These are phyloP conservation scores for Otolemur garnettii DNA, from an alignment of 2,113 vertebrate genomes.

Conservation along the genomic window DNA sequence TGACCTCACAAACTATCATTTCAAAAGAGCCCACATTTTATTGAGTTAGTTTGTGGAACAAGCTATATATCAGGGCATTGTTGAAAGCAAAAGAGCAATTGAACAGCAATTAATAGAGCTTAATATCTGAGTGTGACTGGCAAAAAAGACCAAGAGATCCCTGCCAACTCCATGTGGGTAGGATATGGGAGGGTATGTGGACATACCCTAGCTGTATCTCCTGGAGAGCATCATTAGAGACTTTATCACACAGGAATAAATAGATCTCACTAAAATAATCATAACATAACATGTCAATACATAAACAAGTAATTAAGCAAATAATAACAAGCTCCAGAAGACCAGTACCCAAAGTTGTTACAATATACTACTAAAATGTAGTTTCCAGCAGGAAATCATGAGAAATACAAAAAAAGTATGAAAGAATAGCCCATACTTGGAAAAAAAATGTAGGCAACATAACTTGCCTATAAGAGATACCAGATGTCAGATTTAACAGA, in stretches of 20 bases:
- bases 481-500: neutral
- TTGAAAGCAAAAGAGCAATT: neutral
- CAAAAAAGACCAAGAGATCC: neutral
- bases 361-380: neutral
- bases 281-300: neutral
- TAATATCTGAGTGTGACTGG: neutral
- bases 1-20: neutral
- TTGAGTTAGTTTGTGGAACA: neutral
- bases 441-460: neutral
- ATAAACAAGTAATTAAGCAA: neutral
- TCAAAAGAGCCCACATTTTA: neutral
- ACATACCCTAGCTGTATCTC: neutral
- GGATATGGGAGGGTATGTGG: too few relatives aligned
- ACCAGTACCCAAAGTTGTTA: neutral
- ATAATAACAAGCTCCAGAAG: neutral
- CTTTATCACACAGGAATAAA: neutral
- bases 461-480: neutral
- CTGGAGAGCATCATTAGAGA: neutral
- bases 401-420: neutral
- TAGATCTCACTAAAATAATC: neutral
- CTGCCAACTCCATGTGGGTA: neutral
- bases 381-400: neutral
- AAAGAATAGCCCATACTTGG: neutral
- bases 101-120: neutral
- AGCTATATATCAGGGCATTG: neutral